Base-by-base conservation (phyloP, 2,888 invertebrate species). In the Cryptophagus acutangulus region DNA sequence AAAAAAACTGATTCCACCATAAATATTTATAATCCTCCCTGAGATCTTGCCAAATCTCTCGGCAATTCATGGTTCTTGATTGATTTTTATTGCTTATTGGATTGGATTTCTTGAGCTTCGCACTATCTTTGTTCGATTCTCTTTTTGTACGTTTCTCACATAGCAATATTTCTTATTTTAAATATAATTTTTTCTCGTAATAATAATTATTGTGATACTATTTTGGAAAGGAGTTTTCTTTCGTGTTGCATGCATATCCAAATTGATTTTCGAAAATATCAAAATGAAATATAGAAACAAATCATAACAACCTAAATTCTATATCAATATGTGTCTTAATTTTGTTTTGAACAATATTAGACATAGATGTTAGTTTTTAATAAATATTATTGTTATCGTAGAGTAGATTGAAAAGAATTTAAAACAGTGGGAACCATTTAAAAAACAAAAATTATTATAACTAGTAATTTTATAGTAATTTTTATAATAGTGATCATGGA, bases 381-480 rank as follows among this genome's bases (percentile, higher is more conserved):
- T 16, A 36, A 17, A 20, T 17, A 36, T n/a, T n/a, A n/a, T n/a
- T n/a, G 30, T 20, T 13, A 17, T 38, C 26, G 31, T 38, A 38
- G 17, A 41, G 35, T 44, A n/a, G 38, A 20, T 12, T 41, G 40
- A 18, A 42, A 40, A 36, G 38, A 44, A 38, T 42, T 33, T 14
- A 40, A 40, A 39, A 45, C 45, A 48, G 43, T 52, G 54, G 56
- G 53, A 56, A 57, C 53, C 55, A 58, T 51, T 38, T 33, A 38
- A 46, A 41, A 39, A 49, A 47, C 51, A 45, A 51, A 52, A 52
- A 48, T 54, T 54, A 51, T 50, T 46, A 48, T 43, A 45, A 50
- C 49, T 57, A 58, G 58, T 56, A 56, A 57, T 62, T 61, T 53
- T 62, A 58, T 59, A 61, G 61, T 51, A 45, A 51, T 60, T 62